Evolutionary conservation across 92 coral and sea anemone species (phyloP).

Genomic region (Montipora capitata): DNA sequence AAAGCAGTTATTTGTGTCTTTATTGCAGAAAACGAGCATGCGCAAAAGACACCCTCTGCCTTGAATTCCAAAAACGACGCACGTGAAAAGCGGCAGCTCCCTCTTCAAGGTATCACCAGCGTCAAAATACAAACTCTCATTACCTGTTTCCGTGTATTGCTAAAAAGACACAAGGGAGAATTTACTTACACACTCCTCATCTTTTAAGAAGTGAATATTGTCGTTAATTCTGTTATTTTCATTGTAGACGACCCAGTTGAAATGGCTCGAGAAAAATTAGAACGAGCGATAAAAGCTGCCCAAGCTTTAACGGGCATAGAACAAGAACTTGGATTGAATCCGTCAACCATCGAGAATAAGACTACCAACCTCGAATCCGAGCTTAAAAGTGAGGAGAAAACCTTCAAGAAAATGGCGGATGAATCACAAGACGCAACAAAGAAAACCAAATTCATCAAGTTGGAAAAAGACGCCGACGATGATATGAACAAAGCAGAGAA

Average conservation of each 20-base stretch:
- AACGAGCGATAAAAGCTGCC: constrained; percentile 80
- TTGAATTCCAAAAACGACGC: constrained; percentile 32
- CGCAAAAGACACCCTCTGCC: constrained; percentile 32
- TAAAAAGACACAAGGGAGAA: neutral
- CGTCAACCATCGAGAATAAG: constrained; percentile 71
- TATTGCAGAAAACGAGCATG: constrained; percentile 53
- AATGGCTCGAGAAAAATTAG: constrained; percentile 80
- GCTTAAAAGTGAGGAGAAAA: constrained; percentile 66
- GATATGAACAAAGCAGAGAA: constrained; percentile 80
- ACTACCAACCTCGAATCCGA: constrained; percentile 80
- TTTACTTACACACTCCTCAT: neutral
- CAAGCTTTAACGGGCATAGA: constrained; percentile 85
- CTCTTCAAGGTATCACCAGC: constrained; percentile 45
- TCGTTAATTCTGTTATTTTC: neutral
- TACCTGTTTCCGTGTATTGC: neutral
- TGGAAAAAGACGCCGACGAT: constrained; percentile 80
- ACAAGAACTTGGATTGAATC: constrained; percentile 81
- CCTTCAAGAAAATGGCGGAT: constrained; percentile 68
- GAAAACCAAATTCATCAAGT: constrained; percentile 57
- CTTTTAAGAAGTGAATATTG: neutral
- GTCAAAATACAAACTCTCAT: neutral
- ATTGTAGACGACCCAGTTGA: constrained; percentile 70
- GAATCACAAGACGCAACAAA: constrained; percentile 52
- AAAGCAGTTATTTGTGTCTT: constrained; percentile 30
- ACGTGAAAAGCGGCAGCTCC: constrained; percentile 69